A percentile compares a stretch with the other conserved stretches of the same genome.
These are phyloP conservation scores for Trichonephila clavipes DNA, from an alignment of 1,140 invertebrate species.

Conservation along the genomic window DNA sequence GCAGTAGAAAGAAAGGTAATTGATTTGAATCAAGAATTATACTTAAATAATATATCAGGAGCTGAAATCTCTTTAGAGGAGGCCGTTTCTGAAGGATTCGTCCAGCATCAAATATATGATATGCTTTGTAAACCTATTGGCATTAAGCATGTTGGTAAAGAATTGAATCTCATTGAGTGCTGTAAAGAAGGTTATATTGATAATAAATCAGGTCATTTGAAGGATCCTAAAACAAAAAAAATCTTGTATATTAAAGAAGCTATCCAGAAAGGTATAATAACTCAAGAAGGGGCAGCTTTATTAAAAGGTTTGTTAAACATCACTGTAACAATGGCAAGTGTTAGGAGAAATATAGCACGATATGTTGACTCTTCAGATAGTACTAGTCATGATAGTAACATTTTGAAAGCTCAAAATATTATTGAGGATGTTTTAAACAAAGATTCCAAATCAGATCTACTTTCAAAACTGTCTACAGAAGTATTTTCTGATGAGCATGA, in stretches of 20 bases:
- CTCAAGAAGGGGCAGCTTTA: conserved; percentile 91
- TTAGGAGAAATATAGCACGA: conserved; percentile 89
- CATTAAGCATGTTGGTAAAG: conserved; percentile 85
- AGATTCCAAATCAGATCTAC: not conserved
- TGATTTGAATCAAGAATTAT: conserved; percentile 87
- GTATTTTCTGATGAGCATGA: not conserved
- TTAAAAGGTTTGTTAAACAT: conserved; percentile 91
- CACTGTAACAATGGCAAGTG: conserved; percentile 90
- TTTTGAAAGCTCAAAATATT: conserved; percentile 80
- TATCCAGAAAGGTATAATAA: conserved; percentile 90
- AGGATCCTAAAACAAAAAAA: conserved; percentile 88
- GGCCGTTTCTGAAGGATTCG: conserved; percentile 81
- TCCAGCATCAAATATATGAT: conserved; percentile 89
- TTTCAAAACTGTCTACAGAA: not conserved
- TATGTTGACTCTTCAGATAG: conserved; percentile 87
- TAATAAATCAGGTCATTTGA: conserved; percentile 90
- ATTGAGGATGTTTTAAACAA: not conserved
- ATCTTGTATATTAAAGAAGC: conserved; percentile 91
- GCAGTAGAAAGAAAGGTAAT: conserved; percentile 90
- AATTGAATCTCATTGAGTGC: conserved; percentile 91
- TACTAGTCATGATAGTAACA: conserved; percentile 83
- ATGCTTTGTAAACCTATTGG: conserved; percentile 91
- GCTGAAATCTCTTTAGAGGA: conserved; percentile 87
- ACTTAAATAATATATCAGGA: conserved; percentile 87
- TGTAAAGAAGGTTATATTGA: conserved; percentile 91